Evolutionary conservation across 2,113 vertebrate species (phyloP).

Genomic region (Pimephales promelas): DNA sequence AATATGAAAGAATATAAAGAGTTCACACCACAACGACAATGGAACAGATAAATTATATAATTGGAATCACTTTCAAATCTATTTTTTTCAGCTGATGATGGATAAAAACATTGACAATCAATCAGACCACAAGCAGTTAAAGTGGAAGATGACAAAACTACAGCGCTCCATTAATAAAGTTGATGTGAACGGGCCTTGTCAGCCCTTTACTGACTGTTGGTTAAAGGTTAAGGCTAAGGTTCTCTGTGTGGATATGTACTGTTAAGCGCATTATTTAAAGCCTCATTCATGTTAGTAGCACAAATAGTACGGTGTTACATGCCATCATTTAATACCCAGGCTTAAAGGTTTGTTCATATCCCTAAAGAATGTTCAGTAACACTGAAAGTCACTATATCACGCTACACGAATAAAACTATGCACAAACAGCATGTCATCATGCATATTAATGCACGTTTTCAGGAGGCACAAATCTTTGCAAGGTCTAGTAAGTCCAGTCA

Average conservation of each 20-base stretch:
- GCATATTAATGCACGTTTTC: conserved; percentile 24
- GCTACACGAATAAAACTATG: conserved; percentile 1
- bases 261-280: background rate
- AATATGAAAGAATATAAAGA: no score
- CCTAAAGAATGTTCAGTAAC: background rate
- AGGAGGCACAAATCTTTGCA: background rate
- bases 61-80: no score
- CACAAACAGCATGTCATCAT: conserved; percentile 16
- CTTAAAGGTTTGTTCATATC: background rate
- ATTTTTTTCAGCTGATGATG: no score
- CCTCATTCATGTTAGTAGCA: background rate
- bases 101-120: no score
- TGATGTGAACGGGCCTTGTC: background rate
- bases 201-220: background rate
- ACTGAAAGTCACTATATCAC: background rate
- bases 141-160: no score
- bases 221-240: background rate
- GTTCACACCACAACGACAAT: no score
- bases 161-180: no score
- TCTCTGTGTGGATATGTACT: background rate
- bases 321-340: background rate
- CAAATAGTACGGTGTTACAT: background rate
- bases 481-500: conserved; percentile 5
- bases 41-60: no score
- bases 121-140: no score